phyloP scores from a whole-genome alignment of 2,888 invertebrate genomes.

The Oscheius myriophilus region DNA sequence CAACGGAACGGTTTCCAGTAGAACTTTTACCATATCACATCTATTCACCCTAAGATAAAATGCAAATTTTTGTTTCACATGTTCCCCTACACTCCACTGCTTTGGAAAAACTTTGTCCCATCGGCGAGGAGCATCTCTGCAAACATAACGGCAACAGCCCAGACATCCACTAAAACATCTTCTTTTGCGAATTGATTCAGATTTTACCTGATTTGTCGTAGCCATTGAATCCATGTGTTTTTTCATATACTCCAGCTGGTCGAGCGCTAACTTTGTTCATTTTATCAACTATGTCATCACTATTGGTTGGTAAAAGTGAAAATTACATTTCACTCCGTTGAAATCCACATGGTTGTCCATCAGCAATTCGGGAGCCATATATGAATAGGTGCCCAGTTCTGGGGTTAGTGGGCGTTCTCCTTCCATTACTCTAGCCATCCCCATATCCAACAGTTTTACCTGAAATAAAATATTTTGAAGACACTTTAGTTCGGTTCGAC shows the following conservation, averaged over 20 bases:
- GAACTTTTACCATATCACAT: constrained; percentile 11
- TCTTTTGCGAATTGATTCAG: not conserved
- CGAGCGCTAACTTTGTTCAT: not conserved
- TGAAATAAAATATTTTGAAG: not conserved
- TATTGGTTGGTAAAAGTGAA: not conserved
- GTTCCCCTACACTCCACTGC: constrained; percentile 2
- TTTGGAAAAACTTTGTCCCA: constrained; percentile 13
- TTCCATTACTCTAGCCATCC: constrained; percentile 16
- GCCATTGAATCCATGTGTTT: constrained; percentile 1
- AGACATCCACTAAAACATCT: constrained; percentile 17
- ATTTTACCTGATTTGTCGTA: constrained; percentile 18
- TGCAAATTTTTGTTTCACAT: too few relatives aligned
- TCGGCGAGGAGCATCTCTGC: constrained; percentile 13
- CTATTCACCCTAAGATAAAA: not conserved
- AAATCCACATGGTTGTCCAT: constrained; percentile 9
- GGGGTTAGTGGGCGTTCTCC: constrained; percentile 18
- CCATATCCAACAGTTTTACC: constrained; percentile 23
- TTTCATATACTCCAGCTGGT: constrained; percentile 14
- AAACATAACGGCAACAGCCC: constrained; percentile 25
- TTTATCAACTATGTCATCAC: not conserved
- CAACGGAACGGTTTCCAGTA: not conserved
- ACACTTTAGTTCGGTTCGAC: too few relatives aligned
- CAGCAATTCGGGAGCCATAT: constrained; percentile 21
- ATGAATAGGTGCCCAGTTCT: constrained; percentile 20
- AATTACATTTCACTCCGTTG: not conserved